Evolutionary conservation across 1,140 invertebrate species (phyloP), one percentile per base, ranked within the genome.

Genomic region (Macrosteles quadrilineatus): DNA sequence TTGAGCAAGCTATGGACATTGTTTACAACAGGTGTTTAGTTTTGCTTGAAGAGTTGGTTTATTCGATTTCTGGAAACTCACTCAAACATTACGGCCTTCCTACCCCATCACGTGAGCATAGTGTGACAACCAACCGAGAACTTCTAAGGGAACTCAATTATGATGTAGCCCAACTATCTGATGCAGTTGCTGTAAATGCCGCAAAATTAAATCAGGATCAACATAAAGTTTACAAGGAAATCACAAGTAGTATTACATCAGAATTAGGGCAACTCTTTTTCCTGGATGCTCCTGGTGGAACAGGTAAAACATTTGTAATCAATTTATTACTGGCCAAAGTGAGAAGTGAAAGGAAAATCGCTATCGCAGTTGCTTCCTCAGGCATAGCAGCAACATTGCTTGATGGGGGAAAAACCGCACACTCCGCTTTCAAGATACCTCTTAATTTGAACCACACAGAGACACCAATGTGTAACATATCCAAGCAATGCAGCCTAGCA

Each of bases 331-430:
- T 73, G 12, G 64, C 73, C 40, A 68, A 69, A 32, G 25, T 80
- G 2, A 71, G 76, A 71, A 68, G 36, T 11, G 1, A 74, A 31
- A 70, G 73, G 21, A 67, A 70, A 63, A 72, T 76, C 53, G 76
- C 78, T 21, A 29, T 81, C 12, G 77, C 78, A 32, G 73, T 80
- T 19, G 80, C 82, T 19, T 82, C 76, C 30, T 80, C 81, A 23
- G 81, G 81, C 21, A 81, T 83, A 25, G 80, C 79, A n/a, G 77
- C 80, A 23, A 68, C 77, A 14, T 67, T 80, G 17, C 50, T 75
- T 32, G 25, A 69, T 71, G 73, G 74, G 69, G 82, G 80, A 17
- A 68, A 74, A 74, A 79, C 77, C 67, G 76, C 78, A 4, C 82
- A 84, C 74, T 81, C 78, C 25, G 67, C 71, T 25, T 78, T 83